Base-by-base conservation (phyloP, 2,113 vertebrate species). In the Etheostoma cragini region DNA sequence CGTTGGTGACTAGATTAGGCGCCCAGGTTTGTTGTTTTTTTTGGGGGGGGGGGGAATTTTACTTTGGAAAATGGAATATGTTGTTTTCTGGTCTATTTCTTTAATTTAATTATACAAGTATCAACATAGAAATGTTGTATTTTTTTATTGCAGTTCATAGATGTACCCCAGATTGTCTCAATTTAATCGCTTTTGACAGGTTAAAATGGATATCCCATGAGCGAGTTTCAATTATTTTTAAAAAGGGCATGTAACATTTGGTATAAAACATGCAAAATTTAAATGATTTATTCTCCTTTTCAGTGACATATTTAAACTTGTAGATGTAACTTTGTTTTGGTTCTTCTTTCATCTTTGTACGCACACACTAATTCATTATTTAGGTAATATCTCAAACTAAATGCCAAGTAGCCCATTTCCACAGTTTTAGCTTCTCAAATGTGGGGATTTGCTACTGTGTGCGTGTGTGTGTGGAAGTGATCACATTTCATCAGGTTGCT, bases 161-260 rank as follows among this genome's bases (percentile, higher is more conserved):
- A 30, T 30, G 30, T 30, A 30, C 26, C 26, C 26, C 5, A 56
- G 58, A 53, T 46, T 16, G 21, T 62, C 35, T 67, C 17, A 46
- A 79, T 65, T 76, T 76, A 22, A 56, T 52, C n/a, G 16, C 62
- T 60, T 89, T 76, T 84, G 73, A 81, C 80, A 69, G 60, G 22
- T 78, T 38, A 30, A 78, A 56, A 70, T 65, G n/a, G 69, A 67
- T 26, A 76, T 45, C 52, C 61, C 76, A 91, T 85, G 77, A 87
- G 22, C n/a, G n/a, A 76, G 53, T 69, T 79, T 82, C 61, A 66
- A n/a, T 82, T 84, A 78, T 70, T 84, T 80, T 76, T 89, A 62
- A 22, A 79, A 72, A 72, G 54, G 67, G 49, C 49, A 72, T 91
- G 52, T 78, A 87, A 72, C 66, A 65, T 76, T 72, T 82, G 1